Percentiles rank a stretch among this genome's conserved stretches.
These are phyloP conservation scores for Bombus sylvicola DNA, from an alignment of 1,140 invertebrate genomes.

Conservation along the genomic window DNA sequence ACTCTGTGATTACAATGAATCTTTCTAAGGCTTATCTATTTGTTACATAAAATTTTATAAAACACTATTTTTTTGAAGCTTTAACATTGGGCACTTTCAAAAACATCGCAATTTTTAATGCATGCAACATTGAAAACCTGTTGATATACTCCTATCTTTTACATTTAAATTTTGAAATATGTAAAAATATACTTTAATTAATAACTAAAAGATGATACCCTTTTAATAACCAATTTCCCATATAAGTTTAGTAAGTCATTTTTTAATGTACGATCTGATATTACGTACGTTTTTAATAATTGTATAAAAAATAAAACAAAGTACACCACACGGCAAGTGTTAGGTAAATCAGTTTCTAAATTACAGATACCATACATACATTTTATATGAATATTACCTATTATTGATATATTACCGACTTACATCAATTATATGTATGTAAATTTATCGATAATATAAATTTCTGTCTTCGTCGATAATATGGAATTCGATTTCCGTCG, in stretches of 20 bases:
- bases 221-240: background rate
- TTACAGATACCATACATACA: no score
- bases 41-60: background rate
- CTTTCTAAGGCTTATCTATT: background rate
- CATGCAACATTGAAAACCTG: background rate
- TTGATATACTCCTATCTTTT: background rate
- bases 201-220: background rate
- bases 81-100: background rate
- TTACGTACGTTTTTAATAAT: background rate
- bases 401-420: background rate
- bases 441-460: background rate
- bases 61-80: background rate
- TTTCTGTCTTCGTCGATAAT: no score
- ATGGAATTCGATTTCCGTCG: no score
- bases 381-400: background rate
- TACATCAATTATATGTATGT: no score
- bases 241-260: background rate
- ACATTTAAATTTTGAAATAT: background rate
- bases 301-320: background rate
- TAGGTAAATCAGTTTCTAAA: background rate
- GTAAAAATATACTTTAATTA: background rate
- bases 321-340: no score
- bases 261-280: background rate
- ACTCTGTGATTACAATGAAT: background rate
- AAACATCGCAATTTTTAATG: background rate